Evolutionary conservation across 2,888 invertebrate genomes (phyloP).

Genomic region (Trypoxylon attenuatum): DNA sequence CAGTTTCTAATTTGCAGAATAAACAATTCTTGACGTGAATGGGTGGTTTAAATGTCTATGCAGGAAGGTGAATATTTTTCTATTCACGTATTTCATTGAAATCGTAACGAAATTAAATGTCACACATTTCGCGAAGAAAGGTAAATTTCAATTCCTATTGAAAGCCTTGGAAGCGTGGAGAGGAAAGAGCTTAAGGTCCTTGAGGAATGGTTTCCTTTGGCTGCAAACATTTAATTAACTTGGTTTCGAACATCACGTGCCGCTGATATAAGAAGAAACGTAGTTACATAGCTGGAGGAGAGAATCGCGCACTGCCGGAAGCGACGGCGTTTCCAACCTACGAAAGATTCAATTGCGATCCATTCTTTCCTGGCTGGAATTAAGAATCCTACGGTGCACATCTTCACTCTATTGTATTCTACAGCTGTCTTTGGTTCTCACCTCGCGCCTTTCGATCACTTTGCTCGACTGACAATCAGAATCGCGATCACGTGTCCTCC

Average conservation of each 20-base stretch:
- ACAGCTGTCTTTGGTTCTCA: slow-evolving; percentile 36
- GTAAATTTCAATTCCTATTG: too few species aligned
- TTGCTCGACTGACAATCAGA: slow-evolving; percentile 34
- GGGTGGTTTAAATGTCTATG: too few species aligned
- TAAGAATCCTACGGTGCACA: slow-evolving; percentile 48
- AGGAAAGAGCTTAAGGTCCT: neutral
- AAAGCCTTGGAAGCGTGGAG: too few species aligned
- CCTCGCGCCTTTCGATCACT: slow-evolving; percentile 50
- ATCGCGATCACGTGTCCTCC: slow-evolving; percentile 36
- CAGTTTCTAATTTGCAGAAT: too few species aligned
- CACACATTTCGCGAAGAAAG: too few species aligned
- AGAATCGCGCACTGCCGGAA: too few species aligned
- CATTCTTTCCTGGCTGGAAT: slow-evolving; percentile 42
- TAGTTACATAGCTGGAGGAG: neutral
- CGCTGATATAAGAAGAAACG: neutral
- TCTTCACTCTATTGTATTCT: slow-evolving; percentile 51
- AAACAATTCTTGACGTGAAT: too few species aligned
- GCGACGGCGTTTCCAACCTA: neutral
- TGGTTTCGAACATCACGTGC: neutral
- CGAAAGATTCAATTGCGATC: slow-evolving; percentile 34
- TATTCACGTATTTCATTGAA: too few species aligned
- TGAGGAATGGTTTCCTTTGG: neutral
- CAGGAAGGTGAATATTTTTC: too few species aligned
- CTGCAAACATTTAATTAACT: neutral
- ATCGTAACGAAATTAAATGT: too few species aligned